Evolutionary conservation across 2,888 invertebrate genomes (phyloP).

Genomic region (Cantharis nigra): DNA sequence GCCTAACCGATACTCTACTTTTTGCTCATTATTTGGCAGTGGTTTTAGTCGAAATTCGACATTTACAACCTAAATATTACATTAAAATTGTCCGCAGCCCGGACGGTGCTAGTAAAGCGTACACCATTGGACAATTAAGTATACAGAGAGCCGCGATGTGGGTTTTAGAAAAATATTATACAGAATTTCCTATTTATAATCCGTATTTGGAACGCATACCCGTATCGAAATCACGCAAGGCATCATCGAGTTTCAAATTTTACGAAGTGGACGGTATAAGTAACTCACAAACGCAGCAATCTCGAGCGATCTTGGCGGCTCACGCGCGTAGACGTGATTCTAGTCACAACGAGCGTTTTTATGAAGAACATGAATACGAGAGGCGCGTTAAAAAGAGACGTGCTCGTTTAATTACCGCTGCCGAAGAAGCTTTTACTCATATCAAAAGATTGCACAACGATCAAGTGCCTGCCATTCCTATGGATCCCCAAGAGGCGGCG

Average conservation of each 20-base stretch:
- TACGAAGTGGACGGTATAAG: conserved; percentile 90
- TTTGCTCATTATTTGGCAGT: conserved; percentile 95
- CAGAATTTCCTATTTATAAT: conserved; percentile 95
- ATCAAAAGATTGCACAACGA: conserved; percentile 81
- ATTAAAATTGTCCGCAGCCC: conserved; percentile 92
- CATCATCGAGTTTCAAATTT: conserved; percentile 88
- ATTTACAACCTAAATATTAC: conserved; percentile 87
- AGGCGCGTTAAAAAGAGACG: conserved; percentile 87
- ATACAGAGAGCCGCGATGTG: conserved; percentile 95
- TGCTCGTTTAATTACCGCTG: conserved; percentile 88
- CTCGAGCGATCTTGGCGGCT: conserved; percentile 71
- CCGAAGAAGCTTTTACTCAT: conserved; percentile 98
- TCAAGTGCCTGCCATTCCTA: conserved; percentile 77
- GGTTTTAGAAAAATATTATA: conserved; percentile 93
- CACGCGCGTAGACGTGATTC: conserved; percentile 86
- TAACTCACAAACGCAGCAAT: conserved; percentile 67
- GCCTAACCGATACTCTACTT: conserved; percentile 89
- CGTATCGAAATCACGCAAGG: conserved; percentile 79
- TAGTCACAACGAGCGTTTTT: conserved; percentile 95
- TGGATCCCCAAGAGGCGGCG: conserved; percentile 96
- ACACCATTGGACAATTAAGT: conserved; percentile 87
- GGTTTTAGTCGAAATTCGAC: conserved; percentile 89
- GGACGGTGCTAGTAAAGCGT: conserved; percentile 89
- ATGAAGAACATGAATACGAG: conserved; percentile 97
- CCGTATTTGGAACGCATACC: conserved; percentile 93